A percentile compares a stretch with the other conserved stretches of the same genome.
These are phyloP conservation scores for Heliocidaris tuberculata DNA, from an alignment of 35 echinoderm and acorn worm species.

Conservation along the genomic window DNA sequence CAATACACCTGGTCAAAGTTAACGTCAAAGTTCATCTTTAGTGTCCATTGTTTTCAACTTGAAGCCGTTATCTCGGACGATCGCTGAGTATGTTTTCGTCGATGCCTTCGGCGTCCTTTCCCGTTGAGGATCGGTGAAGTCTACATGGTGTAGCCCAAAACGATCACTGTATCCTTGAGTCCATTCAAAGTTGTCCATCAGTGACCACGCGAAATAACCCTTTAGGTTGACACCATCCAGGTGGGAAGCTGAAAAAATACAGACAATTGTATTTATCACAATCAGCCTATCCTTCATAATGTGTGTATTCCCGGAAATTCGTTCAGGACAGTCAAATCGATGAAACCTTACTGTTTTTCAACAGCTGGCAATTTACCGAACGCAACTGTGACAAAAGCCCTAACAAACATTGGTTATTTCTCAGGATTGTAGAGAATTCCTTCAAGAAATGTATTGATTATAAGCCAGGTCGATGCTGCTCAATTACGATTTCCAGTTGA, in stretches of 20 bases:
- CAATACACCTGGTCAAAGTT: too few species aligned
- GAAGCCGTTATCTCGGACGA: conserved; percentile 43
- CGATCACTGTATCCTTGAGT: conserved; percentile 36
- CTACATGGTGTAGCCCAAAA: conserved; percentile 55
- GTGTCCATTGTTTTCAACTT: neutral
- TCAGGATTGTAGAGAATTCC: too few species aligned
- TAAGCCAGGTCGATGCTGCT: too few species aligned
- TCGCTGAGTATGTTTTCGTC: neutral
- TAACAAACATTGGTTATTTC: too few species aligned
- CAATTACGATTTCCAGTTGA: too few species aligned
- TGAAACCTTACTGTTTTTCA: too few species aligned
- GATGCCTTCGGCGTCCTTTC: conserved; percentile 12
- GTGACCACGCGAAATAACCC: conserved; percentile 63
- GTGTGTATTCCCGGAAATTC: too few species aligned
- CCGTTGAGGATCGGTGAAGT: conserved; percentile 49
- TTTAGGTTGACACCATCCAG: conserved; percentile 39
- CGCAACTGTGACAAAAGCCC: too few species aligned
- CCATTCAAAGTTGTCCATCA: conserved; percentile 73
- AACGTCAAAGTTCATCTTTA: neutral
- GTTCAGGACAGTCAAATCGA: too few species aligned
- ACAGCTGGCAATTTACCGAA: too few species aligned
- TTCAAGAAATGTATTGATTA: too few species aligned
- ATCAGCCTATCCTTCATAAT: neutral
- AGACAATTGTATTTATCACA: neutral
- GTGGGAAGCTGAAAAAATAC: neutral